Evolutionary conservation across 2,113 vertebrate species (phyloP).

Genomic region (Melospiza georgiana): DNA sequence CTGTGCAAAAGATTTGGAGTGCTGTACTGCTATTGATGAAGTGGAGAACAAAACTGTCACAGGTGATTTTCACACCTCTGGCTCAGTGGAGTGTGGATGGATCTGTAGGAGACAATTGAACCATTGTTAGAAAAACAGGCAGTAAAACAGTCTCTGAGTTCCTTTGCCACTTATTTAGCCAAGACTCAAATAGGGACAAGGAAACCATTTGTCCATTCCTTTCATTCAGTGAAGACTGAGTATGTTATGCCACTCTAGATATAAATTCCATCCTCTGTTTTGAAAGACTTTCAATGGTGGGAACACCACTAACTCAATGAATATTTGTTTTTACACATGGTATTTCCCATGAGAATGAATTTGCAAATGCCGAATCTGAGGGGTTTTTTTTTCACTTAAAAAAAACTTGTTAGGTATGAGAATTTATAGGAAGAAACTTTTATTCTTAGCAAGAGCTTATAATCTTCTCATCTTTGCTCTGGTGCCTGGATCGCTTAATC

Average conservation of each 20-base stretch:
- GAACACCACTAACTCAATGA: neutral
- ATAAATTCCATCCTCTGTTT: neutral
- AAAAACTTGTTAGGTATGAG: neutral
- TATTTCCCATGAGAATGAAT: neutral
- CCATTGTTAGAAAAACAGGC: neutral
- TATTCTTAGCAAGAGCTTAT: neutral
- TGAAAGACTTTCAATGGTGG: neutral
- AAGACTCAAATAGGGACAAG: neutral
- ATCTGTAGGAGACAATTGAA: neutral
- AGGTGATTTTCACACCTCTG: neutral
- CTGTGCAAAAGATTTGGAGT: neutral
- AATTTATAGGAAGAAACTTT: neutral
- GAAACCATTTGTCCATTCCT: neutral
- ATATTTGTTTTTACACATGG: neutral
- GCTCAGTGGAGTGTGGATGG: neutral
- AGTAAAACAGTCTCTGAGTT: neutral
- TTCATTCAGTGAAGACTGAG: neutral
- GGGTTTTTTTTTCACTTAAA: neutral
- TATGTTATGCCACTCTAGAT: neutral
- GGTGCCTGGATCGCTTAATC: neutral
- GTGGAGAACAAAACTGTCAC: neutral
- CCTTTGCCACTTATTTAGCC: neutral
- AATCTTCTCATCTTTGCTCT: neutral
- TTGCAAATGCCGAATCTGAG: neutral
- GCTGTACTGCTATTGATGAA: fast-evolving